Base-by-base conservation (phyloP, 2,888 invertebrate genomes). In the Diarsia mendica region DNA sequence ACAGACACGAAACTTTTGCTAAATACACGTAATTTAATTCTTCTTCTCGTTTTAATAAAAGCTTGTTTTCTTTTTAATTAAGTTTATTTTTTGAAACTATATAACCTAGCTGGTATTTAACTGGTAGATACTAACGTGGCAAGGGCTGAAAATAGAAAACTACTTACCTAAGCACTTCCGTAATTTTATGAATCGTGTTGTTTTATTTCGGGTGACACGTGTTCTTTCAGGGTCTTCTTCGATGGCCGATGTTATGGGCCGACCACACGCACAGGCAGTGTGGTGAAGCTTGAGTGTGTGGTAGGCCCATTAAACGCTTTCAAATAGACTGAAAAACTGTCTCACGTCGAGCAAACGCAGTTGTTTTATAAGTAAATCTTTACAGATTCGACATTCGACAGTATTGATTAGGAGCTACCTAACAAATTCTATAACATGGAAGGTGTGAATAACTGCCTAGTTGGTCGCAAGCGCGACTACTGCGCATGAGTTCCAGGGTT, bases 141-240 rank as follows among this genome's bases (percentile, higher is more conserved):
- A 55, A 28, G 3, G 3, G 10, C 18, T 44, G 65, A n/a, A 58
- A 55, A 75, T 75, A 48, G 23, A 28, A 46, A 73, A 39, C 33
- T 74, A 58, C 46, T 58, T 46, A 28, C 44, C 18, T 68, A 20
- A 23, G 20, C 44, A 46, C 60, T 46, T 33, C n/a, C 18, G 61
- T 23, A 53, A 73, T 74, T 74, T 28, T 28, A 28, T 28, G 28
- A 33, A 63, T 73, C 18, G n/a, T 64, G 18, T 39, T 39, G 39
- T 74, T 33, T 9, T 64, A 55, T 64, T 75, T 49, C 5, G 8
- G 9, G 20, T 20, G n/a, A 23, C 65, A 65, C 23, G 10, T 74
- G 48, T 49, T 6, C 10, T 18, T 28, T 28, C 23, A 18, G 5
- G 20, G 18, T 15, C 23, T 55, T 28, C 44, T 1, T 28, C 15